Evolutionary conservation across 2,888 invertebrate species (phyloP).

Genomic region (Pterobdella sp.): DNA sequence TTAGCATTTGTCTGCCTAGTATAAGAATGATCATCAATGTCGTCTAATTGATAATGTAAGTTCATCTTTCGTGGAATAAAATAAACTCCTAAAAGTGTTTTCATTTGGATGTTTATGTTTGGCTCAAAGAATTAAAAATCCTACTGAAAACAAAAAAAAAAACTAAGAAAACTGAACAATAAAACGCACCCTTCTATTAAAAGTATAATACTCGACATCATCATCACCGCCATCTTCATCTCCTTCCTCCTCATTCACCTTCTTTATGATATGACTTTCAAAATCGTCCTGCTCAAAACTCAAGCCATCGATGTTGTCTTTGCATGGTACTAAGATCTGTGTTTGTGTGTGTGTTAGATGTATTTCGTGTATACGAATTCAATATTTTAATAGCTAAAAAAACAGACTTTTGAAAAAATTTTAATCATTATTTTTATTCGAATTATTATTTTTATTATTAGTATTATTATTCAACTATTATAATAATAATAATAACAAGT

Average conservation of each 20-base stretch:
- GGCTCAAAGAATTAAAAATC: too few species aligned
- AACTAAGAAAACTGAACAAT: too few species aligned
- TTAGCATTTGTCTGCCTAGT: too few species aligned
- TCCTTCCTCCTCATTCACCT: neutral
- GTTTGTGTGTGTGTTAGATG: too few species aligned
- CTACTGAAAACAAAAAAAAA: too few species aligned
- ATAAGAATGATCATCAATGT: too few species aligned
- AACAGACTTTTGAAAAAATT: neutral
- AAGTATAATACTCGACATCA: constrained; percentile 9
- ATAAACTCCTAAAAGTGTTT: too few species aligned
- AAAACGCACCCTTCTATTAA: constrained; percentile 7
- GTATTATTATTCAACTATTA: neutral
- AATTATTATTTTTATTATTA: neutral
- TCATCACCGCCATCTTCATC: neutral
- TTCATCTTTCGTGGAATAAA: too few species aligned
- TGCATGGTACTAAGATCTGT: constrained; percentile 1
- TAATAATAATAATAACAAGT: neutral
- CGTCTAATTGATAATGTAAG: too few species aligned
- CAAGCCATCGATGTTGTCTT: neutral
- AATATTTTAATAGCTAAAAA: too few species aligned
- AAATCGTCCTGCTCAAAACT: neutral
- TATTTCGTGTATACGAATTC: too few species aligned
- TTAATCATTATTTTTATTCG: neutral
- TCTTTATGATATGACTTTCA: neutral
- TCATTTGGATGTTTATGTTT: too few species aligned